Evolutionary conservation across 2,888 invertebrate species (phyloP).

Genomic region (Luperina nickerlii): DNA sequence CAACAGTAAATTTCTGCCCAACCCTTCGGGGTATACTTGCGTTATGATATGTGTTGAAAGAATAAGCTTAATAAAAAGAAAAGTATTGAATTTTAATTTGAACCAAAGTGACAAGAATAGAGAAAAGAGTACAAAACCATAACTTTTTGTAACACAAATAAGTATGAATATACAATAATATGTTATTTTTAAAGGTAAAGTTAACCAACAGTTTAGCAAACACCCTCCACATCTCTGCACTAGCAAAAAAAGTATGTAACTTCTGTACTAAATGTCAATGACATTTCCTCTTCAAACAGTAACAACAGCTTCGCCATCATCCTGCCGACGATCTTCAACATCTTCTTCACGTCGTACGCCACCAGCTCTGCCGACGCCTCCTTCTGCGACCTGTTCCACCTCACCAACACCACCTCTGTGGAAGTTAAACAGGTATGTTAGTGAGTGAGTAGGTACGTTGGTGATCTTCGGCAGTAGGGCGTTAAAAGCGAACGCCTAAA

Average conservation of each 20-base stretch:
- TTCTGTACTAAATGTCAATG: not conserved
- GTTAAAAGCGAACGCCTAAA: not conserved
- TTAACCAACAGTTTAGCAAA: not conserved
- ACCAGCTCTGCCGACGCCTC: constrained; percentile 74
- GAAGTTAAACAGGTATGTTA: constrained; percentile 57
- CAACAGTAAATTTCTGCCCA: not conserved
- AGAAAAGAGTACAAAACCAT: too few relatives aligned
- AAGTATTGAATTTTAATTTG: too few relatives aligned
- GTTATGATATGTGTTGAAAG: too few relatives aligned
- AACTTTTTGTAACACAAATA: too few relatives aligned
- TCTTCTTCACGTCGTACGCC: constrained; percentile 86
- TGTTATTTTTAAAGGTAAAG: not conserved
- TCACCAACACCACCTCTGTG: constrained; percentile 60
- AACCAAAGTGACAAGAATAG: too few relatives aligned
- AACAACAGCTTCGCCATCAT: constrained; percentile 90
- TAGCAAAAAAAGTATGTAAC: not conserved
- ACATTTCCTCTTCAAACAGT: constrained; percentile 69
- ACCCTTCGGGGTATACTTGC: too few relatives aligned
- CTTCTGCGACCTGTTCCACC: constrained; percentile 81
- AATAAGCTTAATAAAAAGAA: too few relatives aligned
- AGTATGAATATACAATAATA: too few relatives aligned
- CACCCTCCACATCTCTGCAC: not conserved
- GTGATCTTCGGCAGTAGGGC: too few relatives aligned
- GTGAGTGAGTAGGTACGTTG: not conserved
- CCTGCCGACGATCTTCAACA: constrained; percentile 90